Evolutionary conservation across 2,888 invertebrate species (phyloP), one percentile per base, ranked within the genome.

Genomic region (Trichopria drosophilae): DNA sequence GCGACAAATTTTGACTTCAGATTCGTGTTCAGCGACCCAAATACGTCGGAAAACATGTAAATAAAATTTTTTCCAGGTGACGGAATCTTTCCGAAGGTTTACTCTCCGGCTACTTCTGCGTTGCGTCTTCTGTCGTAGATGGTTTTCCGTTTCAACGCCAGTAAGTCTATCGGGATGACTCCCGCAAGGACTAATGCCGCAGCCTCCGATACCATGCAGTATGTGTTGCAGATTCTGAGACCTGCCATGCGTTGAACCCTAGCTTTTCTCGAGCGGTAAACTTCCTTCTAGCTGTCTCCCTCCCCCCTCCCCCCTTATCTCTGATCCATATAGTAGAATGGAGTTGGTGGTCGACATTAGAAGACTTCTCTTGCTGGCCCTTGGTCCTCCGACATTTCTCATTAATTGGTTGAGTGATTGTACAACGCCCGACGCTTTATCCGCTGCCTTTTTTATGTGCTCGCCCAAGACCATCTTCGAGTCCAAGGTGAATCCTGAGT

Each of bases 141-240:
- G n/a, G n/a, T 22, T n/a, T 48, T 45, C 10, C 52, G 22, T 23
- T 62, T 57, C 34, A 13, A 16, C 5, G 56, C 62, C 6, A 63
- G 45, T 4, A 62, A 45, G 15, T 61, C 51, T 16, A 65, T 58
- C 4, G 64, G 62, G 1, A 56, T 46, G 3, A 55, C 57, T 6
- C 58, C 53, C 1, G 58, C 62, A 1, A 65, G 40, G 12, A 60
- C 59, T 12, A 61, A 23, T 7, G 53, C 47, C 6, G 63, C 61
- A 2, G 55, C 36, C 10, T 57, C 59, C 7, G 63, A 64, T 1
- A 64, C 61, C 3, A 59, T 63, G 12, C 60, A 41, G 37, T 64
- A 64, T 0, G 60, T 51, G 34, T 53, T 54, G 5, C 56, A 42
- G 2, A 60, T 45, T 20, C 60, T 46, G 13, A 65, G 40, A 1